Percentiles rank a stretch among this genome's conserved stretches.
Conservation (phyloP, 1,140 invertebrate genomes). For the Ceratina australensis region DNA sequence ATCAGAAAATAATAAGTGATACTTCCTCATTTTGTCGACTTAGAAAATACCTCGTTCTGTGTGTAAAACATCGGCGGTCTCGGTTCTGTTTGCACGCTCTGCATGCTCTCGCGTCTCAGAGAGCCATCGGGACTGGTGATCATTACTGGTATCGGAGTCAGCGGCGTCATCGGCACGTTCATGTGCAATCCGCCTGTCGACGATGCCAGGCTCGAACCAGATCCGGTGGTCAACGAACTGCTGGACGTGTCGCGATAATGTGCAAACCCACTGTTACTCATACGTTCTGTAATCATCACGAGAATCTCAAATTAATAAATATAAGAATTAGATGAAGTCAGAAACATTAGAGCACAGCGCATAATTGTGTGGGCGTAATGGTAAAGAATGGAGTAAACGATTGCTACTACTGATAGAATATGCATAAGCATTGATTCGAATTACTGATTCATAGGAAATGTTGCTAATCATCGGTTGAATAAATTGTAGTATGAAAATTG, state of each 20-base stretch:
- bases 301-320: not conserved
- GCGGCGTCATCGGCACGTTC: conserved; percentile 46
- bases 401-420: too few relatives aligned
- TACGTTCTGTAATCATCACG: conserved; percentile 61
- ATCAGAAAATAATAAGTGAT: too few relatives aligned
- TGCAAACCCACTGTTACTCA: conserved; percentile 66
- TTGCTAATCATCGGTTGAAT: not conserved
- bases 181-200: conserved; percentile 71
- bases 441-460: not conserved
- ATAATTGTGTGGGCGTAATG: too few relatives aligned
- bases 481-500: not conserved
- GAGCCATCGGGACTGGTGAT: conserved; percentile 71
- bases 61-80: conserved; percentile 68
- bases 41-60: conserved; percentile 60
- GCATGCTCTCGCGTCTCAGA: conserved; percentile 63
- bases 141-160: conserved; percentile 70
- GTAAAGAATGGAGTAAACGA: too few relatives aligned
- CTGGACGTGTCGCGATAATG: conserved; percentile 69
- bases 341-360: too few relatives aligned
- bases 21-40: too few relatives aligned
- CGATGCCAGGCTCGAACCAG: conserved; percentile 70
- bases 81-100: conserved; percentile 39
- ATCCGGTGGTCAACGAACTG: conserved; percentile 71
- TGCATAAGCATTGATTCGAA: too few relatives aligned
- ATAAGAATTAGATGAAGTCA: too few relatives aligned